Conservation (phyloP, 2,888 invertebrate genomes). For the Drosophila rubida region DNA sequence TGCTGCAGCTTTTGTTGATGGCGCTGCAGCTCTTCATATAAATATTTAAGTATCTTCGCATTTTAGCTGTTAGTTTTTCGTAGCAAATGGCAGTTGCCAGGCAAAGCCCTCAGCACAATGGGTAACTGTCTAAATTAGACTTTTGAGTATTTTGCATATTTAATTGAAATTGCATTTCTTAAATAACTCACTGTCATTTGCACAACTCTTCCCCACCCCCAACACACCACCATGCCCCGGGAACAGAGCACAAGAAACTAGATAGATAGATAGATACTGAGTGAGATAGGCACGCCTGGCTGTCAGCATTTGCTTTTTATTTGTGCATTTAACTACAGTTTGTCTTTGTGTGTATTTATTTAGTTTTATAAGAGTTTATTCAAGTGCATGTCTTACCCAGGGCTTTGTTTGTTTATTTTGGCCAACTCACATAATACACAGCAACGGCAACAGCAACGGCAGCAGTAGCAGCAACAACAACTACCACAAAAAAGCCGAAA, state of each 20-base stretch:
- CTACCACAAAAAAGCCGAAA: slow-evolving; percentile 53
- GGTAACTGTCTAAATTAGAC: slow-evolving; percentile 72
- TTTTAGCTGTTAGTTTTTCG: slow-evolving; percentile 45
- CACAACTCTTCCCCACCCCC: slow-evolving; percentile 35
- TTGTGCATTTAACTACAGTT: slow-evolving; percentile 63
- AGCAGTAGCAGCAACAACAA: slow-evolving; percentile 19
- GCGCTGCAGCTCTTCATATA: slow-evolving; percentile 54
- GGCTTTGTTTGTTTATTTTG: slow-evolving; percentile 68
- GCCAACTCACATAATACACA: slow-evolving; percentile 39
- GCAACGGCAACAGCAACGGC: slow-evolving; percentile 16
- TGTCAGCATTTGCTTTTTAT: slow-evolving; percentile 52
- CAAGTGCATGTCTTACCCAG: slow-evolving; percentile 73
- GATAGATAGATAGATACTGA: slow-evolving; percentile 1
- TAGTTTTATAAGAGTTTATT: slow-evolving; percentile 77
- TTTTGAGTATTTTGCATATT: slow-evolving; percentile 79
- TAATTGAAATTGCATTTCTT: slow-evolving; percentile 79
- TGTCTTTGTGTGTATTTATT: slow-evolving; percentile 60
- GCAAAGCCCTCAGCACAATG: slow-evolving; percentile 29
- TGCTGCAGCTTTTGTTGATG: slow-evolving; percentile 13
- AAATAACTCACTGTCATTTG: slow-evolving; percentile 75
- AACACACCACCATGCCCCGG: neutral
- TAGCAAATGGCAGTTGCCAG: slow-evolving; percentile 45
- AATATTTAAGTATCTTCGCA: slow-evolving; percentile 77
- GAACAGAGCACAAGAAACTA: neutral
- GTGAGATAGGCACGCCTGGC: slow-evolving; percentile 23